phyloP scores from a whole-genome alignment of 2,797 vertebrate genomes.

The Melanotaenia parkinsoni region DNA sequence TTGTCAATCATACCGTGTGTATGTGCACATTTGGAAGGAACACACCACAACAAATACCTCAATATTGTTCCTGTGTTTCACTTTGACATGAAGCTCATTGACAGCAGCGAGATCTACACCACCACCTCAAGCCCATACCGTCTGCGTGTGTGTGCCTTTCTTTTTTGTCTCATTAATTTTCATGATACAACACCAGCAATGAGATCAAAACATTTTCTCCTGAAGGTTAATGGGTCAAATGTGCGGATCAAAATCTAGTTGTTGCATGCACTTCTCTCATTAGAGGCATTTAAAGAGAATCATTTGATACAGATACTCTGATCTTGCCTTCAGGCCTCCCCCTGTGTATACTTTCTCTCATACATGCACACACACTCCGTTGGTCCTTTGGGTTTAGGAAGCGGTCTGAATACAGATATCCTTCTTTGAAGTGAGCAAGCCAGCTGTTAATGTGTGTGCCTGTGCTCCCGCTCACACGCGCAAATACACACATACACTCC shows the following conservation, averaged over 20 bases:
- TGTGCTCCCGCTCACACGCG: background rate
- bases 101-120: conserved; percentile 23
- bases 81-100: conserved; percentile 36
- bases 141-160: conserved; percentile 8
- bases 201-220: conserved; percentile 68
- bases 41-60: conserved; percentile 17
- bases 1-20: conserved; percentile 31
- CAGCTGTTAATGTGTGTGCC: conserved; percentile 8
- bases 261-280: conserved; percentile 75
- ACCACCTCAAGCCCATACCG: background rate
- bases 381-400: conserved; percentile 60
- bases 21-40: background rate
- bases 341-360: conserved; percentile 44
- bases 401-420: conserved; percentile 68
- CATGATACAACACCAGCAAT: conserved; percentile 49
- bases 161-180: conserved; percentile 64
- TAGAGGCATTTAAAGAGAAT: conserved; percentile 80
- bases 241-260: conserved; percentile 74
- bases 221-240: conserved; percentile 83
- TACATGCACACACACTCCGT: conserved; percentile 22
- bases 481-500: conserved; percentile 15
- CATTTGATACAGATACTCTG: conserved; percentile 77
- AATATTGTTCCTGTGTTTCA: conserved; percentile 30
- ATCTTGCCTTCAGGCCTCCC: conserved; percentile 72
- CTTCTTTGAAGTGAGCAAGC: conserved; percentile 75